Conservation (phyloP, 2,113 vertebrate species). For the Anoura caudifer region DNA sequence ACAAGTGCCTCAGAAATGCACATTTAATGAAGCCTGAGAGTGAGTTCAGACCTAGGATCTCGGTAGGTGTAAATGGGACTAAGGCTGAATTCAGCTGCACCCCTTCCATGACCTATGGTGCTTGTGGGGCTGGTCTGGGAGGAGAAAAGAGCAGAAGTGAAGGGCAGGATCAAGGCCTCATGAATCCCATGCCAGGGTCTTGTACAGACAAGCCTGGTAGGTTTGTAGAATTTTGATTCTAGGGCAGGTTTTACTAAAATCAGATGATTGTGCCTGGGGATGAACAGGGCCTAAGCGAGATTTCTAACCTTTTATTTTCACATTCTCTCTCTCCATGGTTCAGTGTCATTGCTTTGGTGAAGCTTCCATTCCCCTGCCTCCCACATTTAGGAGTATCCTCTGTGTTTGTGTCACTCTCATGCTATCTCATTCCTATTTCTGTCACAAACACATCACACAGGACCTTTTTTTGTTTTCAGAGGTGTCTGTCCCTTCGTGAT, state of each 20-base stretch:
- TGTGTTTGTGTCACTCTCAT: neutral
- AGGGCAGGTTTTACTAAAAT: neutral
- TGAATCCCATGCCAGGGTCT: neutral
- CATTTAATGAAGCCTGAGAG: neutral
- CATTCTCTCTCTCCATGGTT: neutral
- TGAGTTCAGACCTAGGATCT: neutral
- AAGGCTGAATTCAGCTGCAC: neutral
- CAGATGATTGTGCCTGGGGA: neutral
- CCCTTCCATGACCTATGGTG: neutral
- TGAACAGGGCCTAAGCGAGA: neutral
- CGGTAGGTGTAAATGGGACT: neutral
- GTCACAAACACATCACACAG: neutral
- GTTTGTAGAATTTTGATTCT: neutral
- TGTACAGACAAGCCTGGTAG: neutral
- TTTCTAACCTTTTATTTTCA: neutral
- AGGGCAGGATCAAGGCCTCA: neutral
- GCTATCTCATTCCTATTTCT: neutral
- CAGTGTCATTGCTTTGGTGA: neutral
- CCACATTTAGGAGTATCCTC: neutral
- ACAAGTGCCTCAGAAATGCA: neutral
- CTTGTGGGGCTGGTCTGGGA: neutral
- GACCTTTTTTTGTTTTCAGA: neutral
- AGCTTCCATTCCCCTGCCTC: fast-evolving
- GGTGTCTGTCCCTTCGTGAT: neutral
- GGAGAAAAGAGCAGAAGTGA: neutral